Base-by-base conservation (phyloP, 2,797 vertebrate species). In the Cheirogaleus major region DNA sequence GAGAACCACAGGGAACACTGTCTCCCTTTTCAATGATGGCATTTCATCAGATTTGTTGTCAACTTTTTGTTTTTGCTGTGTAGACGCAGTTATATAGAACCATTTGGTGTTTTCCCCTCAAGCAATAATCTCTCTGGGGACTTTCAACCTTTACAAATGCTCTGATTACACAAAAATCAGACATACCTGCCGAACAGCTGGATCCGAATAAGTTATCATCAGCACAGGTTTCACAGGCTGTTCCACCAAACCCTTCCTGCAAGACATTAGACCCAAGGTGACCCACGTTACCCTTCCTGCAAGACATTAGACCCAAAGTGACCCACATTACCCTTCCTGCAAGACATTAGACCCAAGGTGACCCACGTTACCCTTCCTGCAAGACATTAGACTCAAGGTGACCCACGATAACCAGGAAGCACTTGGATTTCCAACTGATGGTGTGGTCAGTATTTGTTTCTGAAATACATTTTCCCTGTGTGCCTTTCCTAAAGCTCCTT, bases 221-320 rank as follows among this genome's bases (percentile, higher is more conserved):
- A 45, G 97, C 93, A 95, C 99, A 99, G 43, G 97, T 98, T 98
- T 99, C 99, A 98, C 99, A 99, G 18, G 99, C 99, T 11, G 98
- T 99, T 41, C 99, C 99, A 69, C 95, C 91, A 97, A 99, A 99
- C 41, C 97, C 98, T 83, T 98, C 92, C 99, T 99, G 43, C 43
- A 89, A 97, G 94, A 97, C 0, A 0, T 81, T 23, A 95, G 43
- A 43, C 43, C 43, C 43, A 43, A 43, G 43, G 43, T 43, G 43
- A 43, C 43, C 43, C 43, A 43, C 43, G 7, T 43, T 43, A 43
- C 43, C 43, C 43, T 43, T 43, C 43, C 43, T 43, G 43, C 43
- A 45, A 45, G 43, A 45, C 43, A 45, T 45, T 45, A 45, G 43
- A 45, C 43, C 43, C 43, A 45, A 45, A 10, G 43, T 10, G 43